A percentile compares a stretch with the other conserved stretches of the same genome.
phyloP scores from a whole-genome alignment of 53 echinoderm and acorn worm species.

The Patiria pectinifera region DNA sequence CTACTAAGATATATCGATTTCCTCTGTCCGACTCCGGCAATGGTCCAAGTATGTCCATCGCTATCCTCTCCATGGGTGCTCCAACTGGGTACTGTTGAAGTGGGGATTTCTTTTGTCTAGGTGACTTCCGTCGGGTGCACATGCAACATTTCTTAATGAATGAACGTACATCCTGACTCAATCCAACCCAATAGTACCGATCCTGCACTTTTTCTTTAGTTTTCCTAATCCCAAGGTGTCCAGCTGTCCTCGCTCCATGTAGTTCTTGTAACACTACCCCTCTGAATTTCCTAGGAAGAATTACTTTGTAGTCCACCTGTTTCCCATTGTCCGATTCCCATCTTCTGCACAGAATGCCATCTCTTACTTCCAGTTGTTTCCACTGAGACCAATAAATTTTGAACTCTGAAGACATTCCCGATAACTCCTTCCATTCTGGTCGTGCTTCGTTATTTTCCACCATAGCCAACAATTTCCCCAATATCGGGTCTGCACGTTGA shows the following conservation, averaged over 20 bases:
- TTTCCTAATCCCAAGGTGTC: constrained; percentile 13
- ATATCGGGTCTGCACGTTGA: too few species aligned
- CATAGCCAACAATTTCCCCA: too few species aligned
- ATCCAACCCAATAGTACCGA: constrained; percentile 31
- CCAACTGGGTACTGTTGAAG: constrained; percentile 18
- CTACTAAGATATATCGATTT: constrained; percentile 35
- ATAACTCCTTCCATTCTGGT: constrained; percentile 1
- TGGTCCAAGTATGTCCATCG: constrained; percentile 51
- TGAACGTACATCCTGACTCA: constrained; percentile 7
- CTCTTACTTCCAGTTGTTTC: constrained; percentile 18
- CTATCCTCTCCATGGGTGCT: constrained; percentile 15
- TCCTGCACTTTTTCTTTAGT: constrained; percentile 1
- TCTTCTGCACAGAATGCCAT: background rate
- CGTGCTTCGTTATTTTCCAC: too few species aligned
- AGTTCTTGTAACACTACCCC: background rate
- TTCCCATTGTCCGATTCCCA: background rate
- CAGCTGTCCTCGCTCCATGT: constrained; percentile 18
- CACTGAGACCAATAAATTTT: constrained; percentile 50
- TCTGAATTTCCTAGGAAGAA: constrained; percentile 8
- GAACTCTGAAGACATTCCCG: background rate
- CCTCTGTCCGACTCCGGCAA: constrained; percentile 25
- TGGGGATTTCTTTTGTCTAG: background rate
- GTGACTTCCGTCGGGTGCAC: background rate
- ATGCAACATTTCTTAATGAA: background rate
- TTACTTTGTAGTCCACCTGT: constrained; percentile 8